Base-by-base conservation (phyloP, 1,140 invertebrate species). In the Pectinophora gossypiella region DNA sequence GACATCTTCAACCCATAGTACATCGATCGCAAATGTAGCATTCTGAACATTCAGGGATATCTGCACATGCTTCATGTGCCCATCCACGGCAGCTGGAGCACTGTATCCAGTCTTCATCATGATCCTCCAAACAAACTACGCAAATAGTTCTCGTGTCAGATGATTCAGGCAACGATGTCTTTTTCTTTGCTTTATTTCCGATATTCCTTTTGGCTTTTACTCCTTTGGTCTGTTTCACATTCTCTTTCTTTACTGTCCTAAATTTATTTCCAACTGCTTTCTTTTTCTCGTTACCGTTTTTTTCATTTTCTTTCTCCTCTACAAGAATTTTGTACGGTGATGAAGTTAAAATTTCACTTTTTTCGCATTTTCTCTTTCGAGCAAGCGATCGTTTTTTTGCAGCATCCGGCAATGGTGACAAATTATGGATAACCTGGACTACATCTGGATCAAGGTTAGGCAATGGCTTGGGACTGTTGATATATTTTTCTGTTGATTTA, bases 11-110 rank as follows among this genome's bases (percentile, higher is more conserved):
- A 49, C 45, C 49, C 15, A 52, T 19, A 23, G 18, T 51, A 32
- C 60, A 61, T 50, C 42, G 52, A 53, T 58, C 56, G 43, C 60
- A 62, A 32, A 62, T 55, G 42, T 62, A 58, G 32, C 16, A 21
- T 40, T 58, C 56, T 58, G 21, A 36, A 59, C 53, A 63, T 35
- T 63, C 61, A 45, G 53, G 61, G 54, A 63, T 50, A 47, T 63
- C 52, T 45, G 56, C 56, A 56, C 56, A 63, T 42, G 49, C 59
- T 54, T 61, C 51, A 50, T 57, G 54, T 20, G 27, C 56, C 53
- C 47, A 64, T n/a, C 51, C 56, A 48, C 19, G 48, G 44, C 55
- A 55, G 12, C n/a, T 23, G 13, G 32, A 48, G 45, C 55, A 58
- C 32, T 54, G 52, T 1, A 56, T 64, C 44, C 57, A 60, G 51